A percentile compares a stretch with the other conserved stretches of the same genome.
phyloP scores from a whole-genome alignment of 1,140 invertebrate species.

The Sesamia nonagrioides region DNA sequence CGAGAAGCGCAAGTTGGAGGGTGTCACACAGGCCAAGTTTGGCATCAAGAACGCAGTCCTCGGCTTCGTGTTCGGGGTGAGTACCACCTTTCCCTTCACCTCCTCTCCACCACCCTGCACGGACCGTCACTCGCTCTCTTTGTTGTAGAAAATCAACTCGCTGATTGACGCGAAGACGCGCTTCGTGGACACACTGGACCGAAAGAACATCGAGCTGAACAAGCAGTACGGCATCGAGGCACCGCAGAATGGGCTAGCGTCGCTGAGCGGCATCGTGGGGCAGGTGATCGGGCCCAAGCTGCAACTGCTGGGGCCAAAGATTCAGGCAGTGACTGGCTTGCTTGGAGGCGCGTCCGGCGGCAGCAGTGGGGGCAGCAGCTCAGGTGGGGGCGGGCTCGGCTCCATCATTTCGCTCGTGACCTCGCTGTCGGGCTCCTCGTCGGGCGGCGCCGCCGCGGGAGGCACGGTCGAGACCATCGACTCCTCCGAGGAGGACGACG shows the following conservation, averaged over 20 bases:
- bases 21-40: slow-evolving; percentile 89
- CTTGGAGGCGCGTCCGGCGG: slow-evolving; percentile 87
- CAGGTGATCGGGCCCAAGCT: slow-evolving; percentile 89
- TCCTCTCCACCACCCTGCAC: not conserved
- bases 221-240: slow-evolving; percentile 91
- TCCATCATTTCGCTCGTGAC: slow-evolving; percentile 79
- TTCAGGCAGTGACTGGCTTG: slow-evolving; percentile 88
- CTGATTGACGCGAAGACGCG: slow-evolving; percentile 92
- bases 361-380: slow-evolving; percentile 74
- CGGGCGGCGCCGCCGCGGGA: slow-evolving; percentile 69
- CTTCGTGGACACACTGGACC: slow-evolving; percentile 90
- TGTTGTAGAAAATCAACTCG: slow-evolving; percentile 92
- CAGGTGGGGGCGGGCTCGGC: slow-evolving; percentile 77
- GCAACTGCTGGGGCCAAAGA: slow-evolving; percentile 85
- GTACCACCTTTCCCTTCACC: slow-evolving; percentile 69
- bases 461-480: slow-evolving; percentile 83
- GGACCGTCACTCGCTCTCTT: slow-evolving; percentile 42
- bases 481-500: slow-evolving; percentile 81
- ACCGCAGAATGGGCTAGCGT: slow-evolving; percentile 81
- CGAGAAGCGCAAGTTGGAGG: slow-evolving; percentile 92
- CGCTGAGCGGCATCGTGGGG: slow-evolving; percentile 85
- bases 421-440: slow-evolving; percentile 83
- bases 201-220: slow-evolving; percentile 92
- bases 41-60: slow-evolving; percentile 92
- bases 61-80: slow-evolving; percentile 94